Conservation (phyloP, 2,888 invertebrate species). For the Xanthorhoe designata region DNA sequence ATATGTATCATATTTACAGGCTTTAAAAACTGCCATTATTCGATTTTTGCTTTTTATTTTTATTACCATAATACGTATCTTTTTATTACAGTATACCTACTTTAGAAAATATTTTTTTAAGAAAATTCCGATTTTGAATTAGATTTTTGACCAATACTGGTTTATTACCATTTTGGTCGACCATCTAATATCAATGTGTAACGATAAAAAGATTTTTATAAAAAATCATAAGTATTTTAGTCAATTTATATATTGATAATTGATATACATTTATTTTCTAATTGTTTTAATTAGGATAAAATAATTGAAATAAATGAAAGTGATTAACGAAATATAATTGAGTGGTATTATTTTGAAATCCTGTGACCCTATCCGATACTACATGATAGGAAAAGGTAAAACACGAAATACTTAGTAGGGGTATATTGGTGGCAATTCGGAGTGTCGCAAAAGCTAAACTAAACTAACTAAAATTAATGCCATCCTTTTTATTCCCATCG, state of each 20-base stretch:
- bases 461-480: too few species aligned
- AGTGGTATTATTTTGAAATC: conserved; percentile 17
- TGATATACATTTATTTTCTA: conserved; percentile 59
- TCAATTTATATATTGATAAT: conserved; percentile 70
- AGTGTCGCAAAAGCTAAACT: too few species aligned
- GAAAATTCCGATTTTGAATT: conserved; percentile 59
- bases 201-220: conserved; percentile 50
- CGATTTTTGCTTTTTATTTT: conserved; percentile 28
- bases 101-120: conserved; percentile 54
- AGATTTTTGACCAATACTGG: conserved; percentile 80
- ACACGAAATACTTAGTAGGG: too few species aligned
- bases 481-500: too few species aligned
- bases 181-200: conserved; percentile 70
- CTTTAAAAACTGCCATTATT: conserved; percentile 42
- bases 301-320: conserved; percentile 75
- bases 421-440: too few species aligned
- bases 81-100: conserved; percentile 41
- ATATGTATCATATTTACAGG: conserved; percentile 43
- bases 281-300: conserved; percentile 67
- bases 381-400: too few species aligned
- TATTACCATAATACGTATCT: conserved; percentile 37
- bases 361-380: background rate
- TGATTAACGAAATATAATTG: conserved; percentile 60
- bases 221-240: conserved; percentile 64
- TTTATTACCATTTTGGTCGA: conserved; percentile 69